A percentile compares a stretch with the other conserved stretches of the same genome.
These are phyloP conservation scores for Monochamus alternatus DNA, from an alignment of 2,888 invertebrate genomes.

Conservation along the genomic window DNA sequence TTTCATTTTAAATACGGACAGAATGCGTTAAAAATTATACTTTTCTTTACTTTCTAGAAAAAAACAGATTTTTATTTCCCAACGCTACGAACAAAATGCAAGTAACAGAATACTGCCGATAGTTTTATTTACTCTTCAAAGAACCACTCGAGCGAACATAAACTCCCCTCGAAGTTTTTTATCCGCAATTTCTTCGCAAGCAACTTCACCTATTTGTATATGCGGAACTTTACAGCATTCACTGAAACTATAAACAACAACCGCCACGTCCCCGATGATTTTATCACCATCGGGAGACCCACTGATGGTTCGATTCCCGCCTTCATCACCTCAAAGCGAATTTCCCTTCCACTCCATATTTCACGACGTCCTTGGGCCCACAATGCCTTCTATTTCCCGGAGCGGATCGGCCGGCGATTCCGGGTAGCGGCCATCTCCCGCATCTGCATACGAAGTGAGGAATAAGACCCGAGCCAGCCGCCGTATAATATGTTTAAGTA, in stretches of 20 bases:
- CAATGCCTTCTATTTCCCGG: conserved; percentile 34
- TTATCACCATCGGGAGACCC: conserved; percentile 21
- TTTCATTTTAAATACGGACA: too few species aligned
- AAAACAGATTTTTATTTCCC: too few species aligned
- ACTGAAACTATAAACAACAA: background rate
- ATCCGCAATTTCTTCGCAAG: background rate
- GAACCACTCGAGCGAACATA: too few species aligned
- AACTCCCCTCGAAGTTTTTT: too few species aligned
- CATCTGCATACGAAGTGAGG: conserved; percentile 33
- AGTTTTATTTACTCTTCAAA: too few species aligned
- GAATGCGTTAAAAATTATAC: too few species aligned
- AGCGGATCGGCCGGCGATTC: conserved; percentile 22
- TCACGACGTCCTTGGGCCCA: conserved; percentile 33
- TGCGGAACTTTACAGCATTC: background rate
- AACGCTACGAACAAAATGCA: too few species aligned
- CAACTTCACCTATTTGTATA: background rate
- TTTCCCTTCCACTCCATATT: conserved; percentile 40
- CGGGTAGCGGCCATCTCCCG: conserved; percentile 24
- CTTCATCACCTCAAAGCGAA: conserved; percentile 38
- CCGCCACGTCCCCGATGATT: conserved; percentile 19
- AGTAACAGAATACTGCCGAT: too few species aligned
- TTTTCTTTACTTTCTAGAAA: too few species aligned
- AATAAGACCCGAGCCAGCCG: background rate
- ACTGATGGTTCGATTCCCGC: conserved; percentile 33
- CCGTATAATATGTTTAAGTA: conserved; percentile 30